Evolutionary conservation across 64 coral and sea anemone genomes (phyloP).

Genomic region (Montipora foliosa): DNA sequence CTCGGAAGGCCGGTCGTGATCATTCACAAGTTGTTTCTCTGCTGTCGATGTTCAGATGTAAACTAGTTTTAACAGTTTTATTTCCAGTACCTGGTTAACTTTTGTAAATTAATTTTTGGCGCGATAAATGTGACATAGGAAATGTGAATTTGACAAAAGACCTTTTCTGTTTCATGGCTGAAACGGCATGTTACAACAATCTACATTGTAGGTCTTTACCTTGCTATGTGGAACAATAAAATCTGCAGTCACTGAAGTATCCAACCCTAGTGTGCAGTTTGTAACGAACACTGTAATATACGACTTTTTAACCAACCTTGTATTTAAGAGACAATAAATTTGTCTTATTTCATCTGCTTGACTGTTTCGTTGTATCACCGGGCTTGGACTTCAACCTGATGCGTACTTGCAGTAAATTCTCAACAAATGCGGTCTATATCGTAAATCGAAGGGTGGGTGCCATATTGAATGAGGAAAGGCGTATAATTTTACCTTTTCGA

Average conservation of each 20-base stretch:
- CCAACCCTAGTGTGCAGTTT: background rate
- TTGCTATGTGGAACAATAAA: background rate
- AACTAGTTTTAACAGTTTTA: conserved; percentile 26
- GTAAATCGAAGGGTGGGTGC: too few species aligned
- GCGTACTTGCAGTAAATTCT: too few species aligned
- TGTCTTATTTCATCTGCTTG: background rate
- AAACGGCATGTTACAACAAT: background rate
- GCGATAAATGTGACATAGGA: background rate
- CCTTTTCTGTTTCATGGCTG: background rate
- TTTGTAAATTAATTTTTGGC: conserved; percentile 2
- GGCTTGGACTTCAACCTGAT: too few species aligned
- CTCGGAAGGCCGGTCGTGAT: too few species aligned
- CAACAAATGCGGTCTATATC: too few species aligned
- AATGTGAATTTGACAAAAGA: background rate
- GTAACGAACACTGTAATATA: conserved; percentile 2
- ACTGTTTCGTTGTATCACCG: background rate
- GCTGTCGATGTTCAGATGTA: background rate
- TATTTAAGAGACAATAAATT: conserved; percentile 47
- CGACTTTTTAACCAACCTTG: background rate
- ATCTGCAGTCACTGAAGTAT: background rate
- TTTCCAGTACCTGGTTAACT: background rate
- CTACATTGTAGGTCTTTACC: too few species aligned
- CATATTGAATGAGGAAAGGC: too few species aligned
- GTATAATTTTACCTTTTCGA: too few species aligned
- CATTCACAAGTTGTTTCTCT: too few species aligned